These are phyloP conservation scores for Bombus confusus DNA, from an alignment of 1,140 invertebrate species.

Conservation along the genomic window DNA sequence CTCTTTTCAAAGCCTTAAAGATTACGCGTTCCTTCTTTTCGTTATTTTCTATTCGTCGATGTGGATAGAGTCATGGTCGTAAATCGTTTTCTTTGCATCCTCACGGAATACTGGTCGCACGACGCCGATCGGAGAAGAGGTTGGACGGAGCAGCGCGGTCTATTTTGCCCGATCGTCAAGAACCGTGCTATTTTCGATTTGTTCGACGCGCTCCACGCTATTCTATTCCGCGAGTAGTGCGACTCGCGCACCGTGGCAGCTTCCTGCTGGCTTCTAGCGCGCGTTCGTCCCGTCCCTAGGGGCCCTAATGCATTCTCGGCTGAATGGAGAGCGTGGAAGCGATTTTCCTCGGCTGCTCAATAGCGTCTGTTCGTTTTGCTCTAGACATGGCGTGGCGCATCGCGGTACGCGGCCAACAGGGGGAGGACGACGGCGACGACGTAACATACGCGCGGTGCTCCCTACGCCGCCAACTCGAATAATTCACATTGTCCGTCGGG, in stretches of 20 bases:
- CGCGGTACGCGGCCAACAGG: slow-evolving; percentile 40
- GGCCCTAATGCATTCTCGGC: slow-evolving; percentile 43
- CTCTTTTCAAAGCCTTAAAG: slow-evolving; percentile 37
- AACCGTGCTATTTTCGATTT: slow-evolving; percentile 53
- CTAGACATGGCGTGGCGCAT: slow-evolving; percentile 36
- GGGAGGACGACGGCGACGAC: slow-evolving; percentile 59
- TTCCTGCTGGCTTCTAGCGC: slow-evolving; percentile 30
- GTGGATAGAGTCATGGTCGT: not conserved
- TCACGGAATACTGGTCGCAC: not conserved
- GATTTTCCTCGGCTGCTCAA: slow-evolving; percentile 57
- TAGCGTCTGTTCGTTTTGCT: slow-evolving; percentile 53
- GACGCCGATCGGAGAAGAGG: slow-evolving; percentile 14
- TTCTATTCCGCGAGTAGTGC: slow-evolving; percentile 25
- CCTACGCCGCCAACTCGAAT: slow-evolving; percentile 80
- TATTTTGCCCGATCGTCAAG: slow-evolving; percentile 43
- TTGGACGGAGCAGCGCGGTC: not conserved
- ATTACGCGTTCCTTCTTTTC: slow-evolving; percentile 1
- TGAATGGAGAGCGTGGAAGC: slow-evolving; percentile 59
- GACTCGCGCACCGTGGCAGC: slow-evolving; percentile 15
- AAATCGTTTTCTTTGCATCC: slow-evolving; percentile 23
- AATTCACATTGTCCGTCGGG: slow-evolving; percentile 83
- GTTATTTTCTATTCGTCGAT: slow-evolving; percentile 36
- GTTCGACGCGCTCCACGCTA: slow-evolving; percentile 17
- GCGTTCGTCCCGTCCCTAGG: not conserved
- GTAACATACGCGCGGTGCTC: slow-evolving; percentile 65